A percentile compares a stretch with the other conserved stretches of the same genome.
Conservation (phyloP, 2,888 invertebrate species). For the Metacarcinus magister region DNA sequence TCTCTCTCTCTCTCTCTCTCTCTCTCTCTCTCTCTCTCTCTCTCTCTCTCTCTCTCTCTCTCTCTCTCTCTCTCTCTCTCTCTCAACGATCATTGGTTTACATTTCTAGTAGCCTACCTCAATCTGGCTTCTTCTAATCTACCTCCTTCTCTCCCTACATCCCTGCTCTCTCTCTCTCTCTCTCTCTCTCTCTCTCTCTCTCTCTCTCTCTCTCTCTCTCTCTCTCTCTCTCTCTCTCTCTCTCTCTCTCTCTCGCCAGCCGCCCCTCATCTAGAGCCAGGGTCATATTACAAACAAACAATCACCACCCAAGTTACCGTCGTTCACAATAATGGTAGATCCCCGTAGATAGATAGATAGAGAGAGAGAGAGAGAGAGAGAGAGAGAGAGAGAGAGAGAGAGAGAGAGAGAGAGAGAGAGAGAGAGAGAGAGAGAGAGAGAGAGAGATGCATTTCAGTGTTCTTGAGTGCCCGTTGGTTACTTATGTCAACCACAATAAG, state of each 20-base stretch:
- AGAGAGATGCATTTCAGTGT: background rate
- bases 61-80: no score
- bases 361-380: no score
- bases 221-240: conserved; percentile 19
- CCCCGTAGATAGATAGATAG: no score
- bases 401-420: conserved; percentile 40
- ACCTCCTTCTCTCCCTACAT: background rate
- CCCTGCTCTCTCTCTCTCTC: background rate
- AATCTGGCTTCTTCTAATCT: background rate
- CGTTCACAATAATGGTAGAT: background rate
- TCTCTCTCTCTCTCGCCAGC: background rate
- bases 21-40: no score
- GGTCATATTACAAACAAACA: conserved; percentile 27
- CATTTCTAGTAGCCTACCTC: no score
- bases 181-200: background rate
- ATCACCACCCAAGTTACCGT: background rate
- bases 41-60: no score
- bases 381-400: background rate
- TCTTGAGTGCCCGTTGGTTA: background rate
- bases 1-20: no score
- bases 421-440: conserved; percentile 16
- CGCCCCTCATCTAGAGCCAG: background rate
- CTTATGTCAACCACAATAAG: background rate
- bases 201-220: background rate
- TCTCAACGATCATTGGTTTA: no score